Base-by-base conservation (phyloP, 2,888 invertebrate genomes). In the Papilio gigon region DNA sequence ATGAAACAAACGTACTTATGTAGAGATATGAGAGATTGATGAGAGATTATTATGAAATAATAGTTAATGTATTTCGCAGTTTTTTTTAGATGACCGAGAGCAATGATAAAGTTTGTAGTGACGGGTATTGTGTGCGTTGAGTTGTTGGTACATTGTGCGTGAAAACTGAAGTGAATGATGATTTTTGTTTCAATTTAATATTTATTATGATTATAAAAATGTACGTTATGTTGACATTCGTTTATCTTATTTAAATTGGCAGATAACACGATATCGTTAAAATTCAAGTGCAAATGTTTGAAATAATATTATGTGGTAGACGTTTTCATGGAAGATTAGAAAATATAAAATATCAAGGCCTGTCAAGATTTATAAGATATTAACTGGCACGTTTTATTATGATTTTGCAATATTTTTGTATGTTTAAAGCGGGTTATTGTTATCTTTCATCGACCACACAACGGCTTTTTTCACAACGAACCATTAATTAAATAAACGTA, bases 251-350 rank as follows among this genome's bases (percentile, higher is more conserved):
- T 67, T 14, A 67, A 62, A 68, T 67, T 67, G 47, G 63, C 27
- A 67, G 67, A 70, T 65, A 70, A 67, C 60, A 40, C 53, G 58
- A 60, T 66, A 60, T 50, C 63, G 37, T 47, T 63, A 58, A 60
- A 58, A 65, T 68, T 66, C 25, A 56, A 25, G 66, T 69, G 35
- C 53, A 67, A 72, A 74, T 73, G 68, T 73, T 71, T 71, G 59
- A 60, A 56, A 63, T 64, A 62, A 61, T 60, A 70, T 66, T 67
- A 69, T n/a, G 20, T 50, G 35, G 65, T 11, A 42, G 65, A 58
- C 58, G 62, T 67, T 44, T 59, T 33, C 14, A 27, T 37, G 22
- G 35, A 50, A 50, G 50, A 50, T 59, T 27, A 59, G 14, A 65
- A 37, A 44, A 59, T 40, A 27, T 33, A 58, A 35, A 20, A 44